Evolutionary conservation across 2,888 invertebrate genomes (phyloP), one percentile per base, ranked within the genome.

Genomic region (Nomada flava): DNA sequence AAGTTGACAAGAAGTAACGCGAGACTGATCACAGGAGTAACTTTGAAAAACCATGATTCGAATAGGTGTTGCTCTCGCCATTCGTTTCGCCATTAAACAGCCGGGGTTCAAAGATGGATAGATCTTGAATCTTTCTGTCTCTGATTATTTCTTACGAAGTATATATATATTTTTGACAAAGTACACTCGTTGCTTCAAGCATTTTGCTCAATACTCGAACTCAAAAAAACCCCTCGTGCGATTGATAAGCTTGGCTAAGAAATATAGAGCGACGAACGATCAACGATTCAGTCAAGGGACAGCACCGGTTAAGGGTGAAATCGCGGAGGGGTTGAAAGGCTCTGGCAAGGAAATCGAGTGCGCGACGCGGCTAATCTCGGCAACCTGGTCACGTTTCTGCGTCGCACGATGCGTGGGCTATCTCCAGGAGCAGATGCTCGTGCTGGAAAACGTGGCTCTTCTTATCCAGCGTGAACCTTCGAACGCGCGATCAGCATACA

Each of bases 1-100:
- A 78, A 67, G 62, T 67, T 68, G 55, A n/a, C 71, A 72, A 77
- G 52, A 44, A 71, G 57, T 42, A 71, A 36, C 47, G 44, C 52
- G 23, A 2, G 72, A 72, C 52, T 52, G 78, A 78, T 68, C 78
- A 72, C 73, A 53, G 53, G 60, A 52, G 55, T 11, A 78, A 80
- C 72, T 79, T 72, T 53, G 9, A 57, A 57, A 64, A 77, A 63
- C 77, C 77, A 65, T 62, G 60, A 77, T 77, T 79, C 77, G 47
- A 62, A 60, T 20, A n/a, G 70, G 47, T 36, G 36, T 55, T 60
- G 65, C 55, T 69, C 55, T 62, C 23, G 52, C 63, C 52, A 13
- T 23, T 15, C 20, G 29, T n/a, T 26, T 36, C 20, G 29, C 13
- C 57, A 15, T 26, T n/a, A 26, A 26, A 64, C 20, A 36, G 7